Evolutionary conservation across 2,888 invertebrate species (phyloP).

Genomic region (Atethmia centrago): DNA sequence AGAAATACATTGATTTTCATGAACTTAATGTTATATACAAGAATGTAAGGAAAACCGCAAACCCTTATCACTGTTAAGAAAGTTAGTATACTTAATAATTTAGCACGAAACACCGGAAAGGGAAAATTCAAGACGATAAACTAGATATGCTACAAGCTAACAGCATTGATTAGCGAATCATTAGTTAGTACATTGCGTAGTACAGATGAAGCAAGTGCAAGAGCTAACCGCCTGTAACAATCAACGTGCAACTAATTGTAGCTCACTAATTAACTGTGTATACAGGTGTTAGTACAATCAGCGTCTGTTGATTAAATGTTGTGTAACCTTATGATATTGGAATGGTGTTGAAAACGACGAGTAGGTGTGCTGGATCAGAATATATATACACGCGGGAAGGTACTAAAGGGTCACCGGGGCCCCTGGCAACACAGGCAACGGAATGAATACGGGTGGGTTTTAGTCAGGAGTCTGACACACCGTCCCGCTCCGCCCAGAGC

Average conservation of each 20-base stretch:
- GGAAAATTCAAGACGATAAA: background rate
- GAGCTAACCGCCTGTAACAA: conserved; percentile 32
- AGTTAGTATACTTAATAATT: background rate
- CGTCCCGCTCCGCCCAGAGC: too few relatives aligned
- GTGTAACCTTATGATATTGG: conserved; percentile 4
- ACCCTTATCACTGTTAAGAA: background rate
- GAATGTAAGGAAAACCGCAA: background rate
- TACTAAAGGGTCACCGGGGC: too few relatives aligned
- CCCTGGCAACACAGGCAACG: too few relatives aligned
- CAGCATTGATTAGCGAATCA: conserved; percentile 30
- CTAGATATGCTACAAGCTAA: conserved; percentile 1
- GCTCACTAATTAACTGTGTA: conserved; percentile 20
- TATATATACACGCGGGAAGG: too few relatives aligned
- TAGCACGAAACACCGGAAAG: background rate
- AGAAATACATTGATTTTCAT: background rate
- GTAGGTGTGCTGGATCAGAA: background rate
- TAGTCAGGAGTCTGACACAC: too few relatives aligned
- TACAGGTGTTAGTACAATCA: conserved; percentile 31
- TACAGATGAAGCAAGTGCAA: conserved; percentile 31
- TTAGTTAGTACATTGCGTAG: conserved; percentile 31
- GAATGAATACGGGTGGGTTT: too few relatives aligned
- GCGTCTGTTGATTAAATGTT: conserved; percentile 20
- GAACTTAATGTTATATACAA: background rate
- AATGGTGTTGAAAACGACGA: background rate
- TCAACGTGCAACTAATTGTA: conserved; percentile 28